phyloP scores from a whole-genome alignment of 2,113 vertebrate genomes.

The Synodontis membranacea region DNA sequence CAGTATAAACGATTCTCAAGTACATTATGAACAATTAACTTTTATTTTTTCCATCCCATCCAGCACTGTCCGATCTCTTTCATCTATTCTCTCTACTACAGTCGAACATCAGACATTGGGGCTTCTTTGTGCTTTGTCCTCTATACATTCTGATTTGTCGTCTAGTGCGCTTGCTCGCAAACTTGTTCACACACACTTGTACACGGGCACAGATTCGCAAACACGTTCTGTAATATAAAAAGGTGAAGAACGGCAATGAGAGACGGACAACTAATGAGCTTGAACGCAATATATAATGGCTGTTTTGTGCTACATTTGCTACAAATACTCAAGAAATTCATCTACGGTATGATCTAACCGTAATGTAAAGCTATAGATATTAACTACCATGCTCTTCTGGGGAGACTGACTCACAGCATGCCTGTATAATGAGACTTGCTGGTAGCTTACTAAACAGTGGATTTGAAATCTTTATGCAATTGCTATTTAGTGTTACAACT shows the following conservation, averaged over 20 bases:
- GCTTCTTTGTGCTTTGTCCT: background rate
- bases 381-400: background rate
- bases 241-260: background rate
- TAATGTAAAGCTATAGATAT: background rate
- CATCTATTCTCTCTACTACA: background rate
- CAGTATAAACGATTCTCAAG: background rate
- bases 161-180: background rate
- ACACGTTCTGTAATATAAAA: background rate
- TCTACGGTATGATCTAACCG: background rate
- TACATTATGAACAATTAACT: background rate
- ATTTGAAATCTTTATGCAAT: background rate
- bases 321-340: background rate
- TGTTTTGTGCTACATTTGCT: background rate
- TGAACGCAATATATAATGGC: background rate
- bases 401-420: background rate
- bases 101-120: background rate
- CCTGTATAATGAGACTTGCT: background rate
- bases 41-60: background rate
- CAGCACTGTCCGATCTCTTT: background rate
- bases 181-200: background rate
- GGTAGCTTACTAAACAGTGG: background rate
- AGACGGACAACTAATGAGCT: background rate
- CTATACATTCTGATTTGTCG: background rate
- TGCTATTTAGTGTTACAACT: background rate
- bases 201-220: background rate